phyloP scores from a whole-genome alignment of 2,113 vertebrate genomes.

The Syngnathus scovelli region DNA sequence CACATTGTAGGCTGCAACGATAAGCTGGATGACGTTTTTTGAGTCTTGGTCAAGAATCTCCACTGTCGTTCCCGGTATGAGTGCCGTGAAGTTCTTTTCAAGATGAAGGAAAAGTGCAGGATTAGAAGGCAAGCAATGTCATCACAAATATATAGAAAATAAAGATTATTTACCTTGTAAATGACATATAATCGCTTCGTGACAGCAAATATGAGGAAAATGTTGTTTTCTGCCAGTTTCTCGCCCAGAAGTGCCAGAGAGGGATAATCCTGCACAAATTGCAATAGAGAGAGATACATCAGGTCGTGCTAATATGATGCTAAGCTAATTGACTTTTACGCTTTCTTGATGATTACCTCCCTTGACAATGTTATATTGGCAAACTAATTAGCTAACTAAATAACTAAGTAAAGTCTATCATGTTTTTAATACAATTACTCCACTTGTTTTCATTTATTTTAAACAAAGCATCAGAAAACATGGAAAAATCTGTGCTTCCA shows the following conservation, averaged over 20 bases:
- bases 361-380: too few relatives aligned
- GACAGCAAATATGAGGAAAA: constrained; percentile 94
- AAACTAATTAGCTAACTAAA: too few relatives aligned
- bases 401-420: too few relatives aligned
- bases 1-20: constrained; percentile 89
- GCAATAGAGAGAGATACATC: constrained; percentile 2
- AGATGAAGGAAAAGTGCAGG: background rate
- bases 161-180: constrained; percentile 79
- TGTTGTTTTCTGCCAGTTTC: constrained; percentile 94
- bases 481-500: too few relatives aligned
- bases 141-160: background rate
- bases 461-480: too few relatives aligned
- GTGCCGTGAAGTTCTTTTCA: constrained; percentile 84
- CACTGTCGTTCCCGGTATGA: constrained; percentile 93
- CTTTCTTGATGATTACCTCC: too few relatives aligned
- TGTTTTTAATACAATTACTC: too few relatives aligned
- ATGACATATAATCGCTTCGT: constrained; percentile 87
- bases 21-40: constrained; percentile 94
- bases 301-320: background rate
- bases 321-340: background rate
- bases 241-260: constrained; percentile 93
- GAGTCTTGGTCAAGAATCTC: constrained; percentile 95
- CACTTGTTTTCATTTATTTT: too few relatives aligned
- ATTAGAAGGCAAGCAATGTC: background rate
- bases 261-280: constrained; percentile 83